phyloP scores from a whole-genome alignment of 2,113 vertebrate species.

The Edolisoma coerulescens region DNA sequence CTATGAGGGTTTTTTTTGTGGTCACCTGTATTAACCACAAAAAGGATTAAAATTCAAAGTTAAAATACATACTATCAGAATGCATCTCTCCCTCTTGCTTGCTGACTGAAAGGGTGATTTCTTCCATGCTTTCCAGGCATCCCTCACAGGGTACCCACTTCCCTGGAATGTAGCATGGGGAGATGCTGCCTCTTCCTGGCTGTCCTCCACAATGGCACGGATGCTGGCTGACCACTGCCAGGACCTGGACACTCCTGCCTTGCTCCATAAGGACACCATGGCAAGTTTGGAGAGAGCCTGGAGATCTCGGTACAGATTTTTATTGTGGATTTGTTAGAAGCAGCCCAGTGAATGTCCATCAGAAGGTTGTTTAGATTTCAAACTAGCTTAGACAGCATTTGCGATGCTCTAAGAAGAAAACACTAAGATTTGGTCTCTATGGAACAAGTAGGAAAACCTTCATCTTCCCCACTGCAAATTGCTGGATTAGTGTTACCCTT shows the following conservation, averaged over 20 bases:
- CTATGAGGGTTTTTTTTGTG: not conserved
- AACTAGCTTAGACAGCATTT: not conserved
- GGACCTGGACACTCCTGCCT: not conserved
- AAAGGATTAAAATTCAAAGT: not conserved
- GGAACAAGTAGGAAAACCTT: not conserved
- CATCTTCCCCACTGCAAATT: not conserved
- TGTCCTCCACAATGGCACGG: accelerated
- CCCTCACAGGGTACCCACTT: accelerated
- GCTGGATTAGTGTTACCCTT: not conserved
- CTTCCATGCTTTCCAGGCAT: not conserved
- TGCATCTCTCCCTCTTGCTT: not conserved
- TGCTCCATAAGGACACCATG: not conserved
- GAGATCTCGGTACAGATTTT: not conserved
- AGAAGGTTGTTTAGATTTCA: not conserved
- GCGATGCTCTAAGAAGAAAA: not conserved
- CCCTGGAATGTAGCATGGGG: not conserved
- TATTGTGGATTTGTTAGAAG: not conserved
- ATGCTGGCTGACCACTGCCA: not conserved
- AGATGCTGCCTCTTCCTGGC: not conserved
- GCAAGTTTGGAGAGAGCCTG: not conserved
- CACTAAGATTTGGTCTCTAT: not conserved
- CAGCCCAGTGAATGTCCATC: not conserved
- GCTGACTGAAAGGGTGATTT: not conserved
- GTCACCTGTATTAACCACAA: not conserved
- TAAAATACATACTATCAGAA: not conserved